Evolutionary conservation across 2,113 vertebrate species (phyloP), one percentile per base, ranked within the genome.

Genomic region (Xenopus tropicalis): DNA sequence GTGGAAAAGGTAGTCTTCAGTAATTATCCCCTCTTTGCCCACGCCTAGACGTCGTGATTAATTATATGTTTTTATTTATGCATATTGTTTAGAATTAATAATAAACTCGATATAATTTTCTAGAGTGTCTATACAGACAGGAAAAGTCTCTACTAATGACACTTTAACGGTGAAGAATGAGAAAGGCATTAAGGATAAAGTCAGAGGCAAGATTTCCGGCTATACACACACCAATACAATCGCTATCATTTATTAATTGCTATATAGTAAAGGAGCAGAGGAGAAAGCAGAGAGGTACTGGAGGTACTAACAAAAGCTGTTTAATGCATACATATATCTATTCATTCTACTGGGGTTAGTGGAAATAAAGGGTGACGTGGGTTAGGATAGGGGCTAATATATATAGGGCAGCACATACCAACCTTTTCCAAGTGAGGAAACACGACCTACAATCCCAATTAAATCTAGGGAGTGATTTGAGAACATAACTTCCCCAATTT

Each of bases 351-450:
- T 92, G 87, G 82, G 90, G 94, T 99, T 98, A 99, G 96, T 97
- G 92, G 88, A 92, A 89, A 88, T 88, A 89, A 88, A 90, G 90
- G 89, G 91, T 89, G 93, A 95, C 93, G 94, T 93, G 89, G 91
- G 93, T 94, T 95, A 97, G 96, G 94, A 96, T 88, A 94, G 93
- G 91, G 92, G 88, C 96, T 96, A 95, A 94, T 91, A 96, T 94
- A 96, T 94, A 97, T 94, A 97, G 93, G 95, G 96, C 97, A 98
- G 95, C 91, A 92, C 94, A 98, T 99, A 99, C 97, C 97, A 99
- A 99, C 97, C 97, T 99, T 98, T 98, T 98, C 90, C 94, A 95
- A 95, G 93, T 97, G 96, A 94, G 93, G 97, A 95, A 97, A 98
- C 95, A 95, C 93, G 94, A 96, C 93, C 94, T 97, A 98, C 93